Evolutionary conservation across 1,140 invertebrate genomes (phyloP), one percentile per base, ranked within the genome.

Genomic region (Sarcophaga bullata): DNA sequence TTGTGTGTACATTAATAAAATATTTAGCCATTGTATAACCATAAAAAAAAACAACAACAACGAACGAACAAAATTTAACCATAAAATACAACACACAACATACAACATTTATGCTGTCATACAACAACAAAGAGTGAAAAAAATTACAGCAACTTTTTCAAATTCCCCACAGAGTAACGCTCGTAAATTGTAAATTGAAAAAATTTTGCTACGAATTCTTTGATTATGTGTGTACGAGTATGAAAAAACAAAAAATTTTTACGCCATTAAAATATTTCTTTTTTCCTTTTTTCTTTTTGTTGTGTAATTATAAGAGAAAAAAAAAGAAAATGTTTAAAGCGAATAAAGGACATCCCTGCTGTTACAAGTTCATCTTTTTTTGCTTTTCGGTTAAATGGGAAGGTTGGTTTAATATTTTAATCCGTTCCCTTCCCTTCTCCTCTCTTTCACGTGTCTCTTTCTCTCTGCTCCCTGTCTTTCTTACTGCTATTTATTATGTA

Each of bases 101-200:
- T 37, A 37, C 25, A 37, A 37, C 4, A n/a, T 37, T 37, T 4
- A 37, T 37, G 25, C 25, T 37, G 25, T 37, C 25, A 4, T 37
- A 37, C 4, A 37, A 37, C 25, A 37, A 37, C 25, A 37, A 37
- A 4, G 25, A 37, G 25, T 1, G 4, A 37, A 37, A 52, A 52
- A 52, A 58, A n/a, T n/a, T 13, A 7, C 15, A 7, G n/a, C 54
- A 58, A 8, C 15, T 5, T n/a, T 58, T 58, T 58, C n/a, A 13
- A 58, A 58, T 58, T 58, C 54, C 54, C 54, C 54, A 58, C 54
- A 58, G 54, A 58, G 54, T 58, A n/a, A 58, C 54, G n/a, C 54
- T 58, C 54, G 13, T 58, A 58, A 58, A 58, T 58, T 58, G 13
- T 58, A 58, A 58, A 58, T 58, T 58, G 54, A 58, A 58, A 58